A percentile compares a stretch with the other conserved stretches of the same genome.
Evolutionary conservation across 2,888 invertebrate genomes (phyloP).

Genomic region (Bellardia pandia): DNA sequence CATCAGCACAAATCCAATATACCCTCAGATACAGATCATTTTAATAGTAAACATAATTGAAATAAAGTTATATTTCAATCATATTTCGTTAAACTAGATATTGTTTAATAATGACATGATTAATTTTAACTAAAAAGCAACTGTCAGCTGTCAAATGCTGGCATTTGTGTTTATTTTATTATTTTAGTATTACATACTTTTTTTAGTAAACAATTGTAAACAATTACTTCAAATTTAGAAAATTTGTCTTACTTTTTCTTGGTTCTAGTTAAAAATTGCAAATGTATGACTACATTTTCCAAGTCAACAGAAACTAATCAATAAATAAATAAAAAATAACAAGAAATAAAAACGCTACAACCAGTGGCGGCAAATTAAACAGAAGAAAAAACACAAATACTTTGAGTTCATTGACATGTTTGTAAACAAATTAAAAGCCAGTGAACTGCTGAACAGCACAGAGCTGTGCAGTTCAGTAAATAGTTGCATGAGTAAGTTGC

Average conservation of each 20-base stretch:
- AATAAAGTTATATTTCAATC: too few relatives aligned
- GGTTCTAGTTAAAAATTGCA: background rate
- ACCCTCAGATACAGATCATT: too few relatives aligned
- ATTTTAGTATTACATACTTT: too few relatives aligned
- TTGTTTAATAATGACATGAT: too few relatives aligned
- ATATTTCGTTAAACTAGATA: too few relatives aligned
- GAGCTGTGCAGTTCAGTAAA: background rate
- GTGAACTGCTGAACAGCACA: constrained; percentile 59
- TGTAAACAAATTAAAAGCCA: constrained; percentile 70
- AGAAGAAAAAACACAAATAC: constrained; percentile 15
- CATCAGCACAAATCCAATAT: too few relatives aligned
- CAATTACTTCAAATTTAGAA: background rate
- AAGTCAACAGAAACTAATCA: constrained; percentile 35
- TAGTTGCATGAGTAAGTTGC: background rate
- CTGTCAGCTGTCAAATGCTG: too few relatives aligned
- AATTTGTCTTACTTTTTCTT: background rate
- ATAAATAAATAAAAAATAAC: constrained; percentile 14
- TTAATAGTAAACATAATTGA: too few relatives aligned
- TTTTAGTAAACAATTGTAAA: too few relatives aligned
- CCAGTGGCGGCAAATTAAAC: constrained; percentile 28
- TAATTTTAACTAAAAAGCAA: too few relatives aligned
- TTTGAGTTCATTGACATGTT: constrained; percentile 68
- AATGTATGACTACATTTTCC: constrained; percentile 28
- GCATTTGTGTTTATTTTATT: too few relatives aligned
- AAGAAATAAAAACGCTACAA: background rate